Base-by-base conservation (phyloP, 2,113 vertebrate genomes). In the Pagrus major region DNA sequence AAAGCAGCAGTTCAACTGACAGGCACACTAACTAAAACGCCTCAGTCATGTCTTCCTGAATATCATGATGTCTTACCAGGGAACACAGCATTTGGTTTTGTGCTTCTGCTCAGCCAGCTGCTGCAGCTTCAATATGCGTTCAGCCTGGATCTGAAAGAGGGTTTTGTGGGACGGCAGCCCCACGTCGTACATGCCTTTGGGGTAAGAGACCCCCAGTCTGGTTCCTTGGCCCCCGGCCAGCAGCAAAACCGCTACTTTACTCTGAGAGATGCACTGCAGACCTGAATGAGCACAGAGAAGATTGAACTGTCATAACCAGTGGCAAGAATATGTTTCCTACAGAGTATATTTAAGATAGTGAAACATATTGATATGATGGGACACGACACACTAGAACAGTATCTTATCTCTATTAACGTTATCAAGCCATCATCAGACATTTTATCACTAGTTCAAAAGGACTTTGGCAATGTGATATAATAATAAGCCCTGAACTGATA, bases 151-250 rank as follows among this genome's bases (percentile, higher is more conserved):
- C 91, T 99, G 97, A 93, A 99, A 99, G 76, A 99, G 97, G n/a
- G 96, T 98, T 94, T 99, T 99, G 89, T 93, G 96, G 46, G 98
- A 98, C 0, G 96, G 97, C 86, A 99, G 92, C 39, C 96, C 95
- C n/a, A 99, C 97, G 67, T 99, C 96, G 70, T 96, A 99, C 97
- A 99, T 99, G 86, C 98, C 98, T 93, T 99, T 98, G 39, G 98
- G 98, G 90, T 97, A 98, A 2, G 96, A 88, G 72, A 99, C 96
- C 15, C 98, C 97, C 37, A 99, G 95, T 65, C 98, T 94, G 47
- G 97, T 98, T 5, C 98, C 98, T 88, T 99, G 97, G 39, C 98
- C 98, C 11, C 98, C 97, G 31, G 98, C 98, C 80, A 99, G 86
- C 51, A 99, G 96, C 64, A 99, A 92, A 47, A 60, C 97, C 0